Evolutionary conservation across 2,113 vertebrate genomes (phyloP).

Genomic region (Tyrannus savana): DNA sequence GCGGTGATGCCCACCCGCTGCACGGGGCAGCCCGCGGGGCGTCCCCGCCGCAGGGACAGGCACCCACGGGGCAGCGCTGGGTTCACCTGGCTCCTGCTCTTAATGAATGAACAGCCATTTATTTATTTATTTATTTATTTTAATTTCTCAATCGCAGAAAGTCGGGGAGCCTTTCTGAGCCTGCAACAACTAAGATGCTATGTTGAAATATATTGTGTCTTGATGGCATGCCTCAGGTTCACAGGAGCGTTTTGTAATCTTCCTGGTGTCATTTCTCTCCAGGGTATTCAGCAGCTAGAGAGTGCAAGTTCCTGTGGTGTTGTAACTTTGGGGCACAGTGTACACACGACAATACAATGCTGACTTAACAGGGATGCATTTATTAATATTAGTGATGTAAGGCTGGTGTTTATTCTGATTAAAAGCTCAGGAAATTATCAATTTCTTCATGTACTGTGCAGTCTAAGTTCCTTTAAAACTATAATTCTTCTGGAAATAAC

Average conservation of each 20-base stretch:
- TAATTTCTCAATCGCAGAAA: conserved; percentile 19
- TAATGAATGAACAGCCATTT: neutral
- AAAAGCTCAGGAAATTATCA: neutral
- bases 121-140: too few species aligned
- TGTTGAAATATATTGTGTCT: conserved; percentile 45
- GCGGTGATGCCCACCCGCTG: neutral
- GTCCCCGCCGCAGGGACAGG: neutral
- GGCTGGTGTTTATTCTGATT: neutral
- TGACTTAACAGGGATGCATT: conserved; percentile 43
- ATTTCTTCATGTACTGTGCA: neutral
- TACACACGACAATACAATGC: neutral
- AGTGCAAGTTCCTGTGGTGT: conserved; percentile 55
- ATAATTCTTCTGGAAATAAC: neutral
- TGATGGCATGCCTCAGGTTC: conserved; percentile 33
- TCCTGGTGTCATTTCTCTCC: conserved; percentile 47
- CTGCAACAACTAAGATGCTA: neutral
- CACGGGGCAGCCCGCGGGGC: neutral
- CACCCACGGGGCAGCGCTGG: neutral
- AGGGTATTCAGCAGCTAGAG: conserved; percentile 32
- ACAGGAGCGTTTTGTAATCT: conserved; percentile 43
- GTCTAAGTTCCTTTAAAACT: neutral
- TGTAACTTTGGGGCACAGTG: conserved; percentile 47
- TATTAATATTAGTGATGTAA: conserved; percentile 14
- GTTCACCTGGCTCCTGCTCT: neutral
- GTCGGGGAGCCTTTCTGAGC: neutral